A percentile compares a stretch with the other conserved stretches of the same genome.
phyloP scores from a whole-genome alignment of 2,888 invertebrate species.

The Eilema caniola region DNA sequence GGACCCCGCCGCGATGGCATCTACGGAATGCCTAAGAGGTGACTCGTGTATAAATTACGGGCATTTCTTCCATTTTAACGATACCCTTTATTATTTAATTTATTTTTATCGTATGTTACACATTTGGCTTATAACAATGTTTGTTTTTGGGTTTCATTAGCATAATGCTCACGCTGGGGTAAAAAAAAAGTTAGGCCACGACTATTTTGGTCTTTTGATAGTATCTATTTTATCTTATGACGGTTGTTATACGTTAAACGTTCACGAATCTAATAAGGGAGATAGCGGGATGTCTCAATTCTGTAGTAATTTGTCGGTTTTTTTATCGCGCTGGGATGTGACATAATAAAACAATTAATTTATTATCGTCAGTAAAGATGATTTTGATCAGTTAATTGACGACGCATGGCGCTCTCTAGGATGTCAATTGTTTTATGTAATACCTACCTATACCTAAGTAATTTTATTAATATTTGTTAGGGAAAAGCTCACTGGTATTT shows the following conservation, averaged over 20 bases:
- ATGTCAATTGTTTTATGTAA: conserved; percentile 83
- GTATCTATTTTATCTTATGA: conserved; percentile 73
- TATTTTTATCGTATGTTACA: conserved; percentile 87
- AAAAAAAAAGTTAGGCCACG: conserved; percentile 66
- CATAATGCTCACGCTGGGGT: conserved; percentile 82
- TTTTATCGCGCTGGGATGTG: conserved; percentile 77
- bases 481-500: conserved; percentile 13
- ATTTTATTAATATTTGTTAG: conserved; percentile 75
- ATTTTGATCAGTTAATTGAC: conserved; percentile 81
- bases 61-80: conserved; percentile 87
- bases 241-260: conserved; percentile 71
- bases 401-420: conserved; percentile 76
- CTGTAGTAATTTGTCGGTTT: conserved; percentile 80
- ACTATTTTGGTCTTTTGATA: conserved; percentile 79
- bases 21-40: conserved; percentile 86
- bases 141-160: conserved; percentile 86
- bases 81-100: conserved; percentile 87
- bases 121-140: conserved; percentile 86
- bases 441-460: conserved; percentile 64
- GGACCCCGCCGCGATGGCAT: conserved; percentile 84
- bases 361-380: conserved; percentile 77
- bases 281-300: conserved; percentile 86
- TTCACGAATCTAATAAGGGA: conserved; percentile 77
- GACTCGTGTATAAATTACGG: conserved; percentile 86
- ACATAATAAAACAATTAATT: conserved; percentile 86